Base-by-base conservation (phyloP, 2,113 vertebrate species). In the Hydropotes inermis region DNA sequence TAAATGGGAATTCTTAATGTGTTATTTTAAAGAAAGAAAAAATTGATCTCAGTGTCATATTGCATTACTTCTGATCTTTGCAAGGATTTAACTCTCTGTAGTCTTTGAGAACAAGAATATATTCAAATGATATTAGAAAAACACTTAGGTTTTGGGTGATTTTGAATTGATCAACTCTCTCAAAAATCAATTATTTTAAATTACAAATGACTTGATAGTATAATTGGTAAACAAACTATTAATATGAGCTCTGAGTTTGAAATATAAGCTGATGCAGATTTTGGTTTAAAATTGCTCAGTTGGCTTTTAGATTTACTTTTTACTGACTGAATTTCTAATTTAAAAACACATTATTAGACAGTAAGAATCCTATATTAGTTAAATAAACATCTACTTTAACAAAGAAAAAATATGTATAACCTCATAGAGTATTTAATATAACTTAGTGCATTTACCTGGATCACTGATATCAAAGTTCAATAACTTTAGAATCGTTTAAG, bases 1-100 rank as follows among this genome's bases (percentile, higher is more conserved):
- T 98, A 98, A 97, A 98, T 98, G 96, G 67, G 78, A 98, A 70
- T 78, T 57, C 45, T 85, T 87, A 88, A 98, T 98, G 91, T 97
- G 87, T 95, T 97, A 96, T 89, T 97, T 95, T 92, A 97, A 97
- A 92, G 89, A 86, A 58, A 96, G 85, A 15, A 64, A 98, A 98
- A 98, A 97, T 96, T 5, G 64, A 97, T 95, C 79, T 94, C n/a
- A 36, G 23, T 97, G 86, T 98, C 94, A 14, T 36, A 97, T 94
- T 94, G 55, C 39, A 87, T 96, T 89, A 36, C 43, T 96, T 97
- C 96, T 97, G 92, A 47, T 87, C 87, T 96, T 95, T 91, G 78
- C 74, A 78, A 64, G 86, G 47, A 91, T 95, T 98, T 98, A 97
- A 94, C 21, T 19, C 81, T 78, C 30, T 28, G 1, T 50, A 84